Base-by-base conservation (phyloP, 2,113 vertebrate genomes). In the Orthochromis indermauri region DNA sequence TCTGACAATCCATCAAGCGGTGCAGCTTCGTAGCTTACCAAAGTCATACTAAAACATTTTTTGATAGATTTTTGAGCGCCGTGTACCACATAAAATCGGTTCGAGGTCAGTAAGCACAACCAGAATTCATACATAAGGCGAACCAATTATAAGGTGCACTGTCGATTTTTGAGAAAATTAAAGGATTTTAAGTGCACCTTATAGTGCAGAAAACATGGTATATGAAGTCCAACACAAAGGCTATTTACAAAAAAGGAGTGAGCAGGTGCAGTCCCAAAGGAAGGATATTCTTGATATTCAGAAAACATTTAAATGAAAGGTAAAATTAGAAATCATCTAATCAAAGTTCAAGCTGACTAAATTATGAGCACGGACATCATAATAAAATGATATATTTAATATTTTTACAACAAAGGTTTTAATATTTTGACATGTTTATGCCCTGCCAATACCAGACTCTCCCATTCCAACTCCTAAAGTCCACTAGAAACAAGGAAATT, bases 21-120 rank as follows among this genome's bases (percentile, higher is more conserved):
- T 28, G 55, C 1, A 0, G 54, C 54, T 57, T 57, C 0, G 1
- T 14, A 57, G 54, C 12, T 55, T 26, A 57, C 0, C 54, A 57
- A 28, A 57, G 24, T 28, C 24, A 0, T 10, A 31, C 14, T 31
- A 59, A 4, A 59, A 59, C 55, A 6, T 2, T 57, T 57, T 54
- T 7, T 59, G 8, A 17, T 10, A 59, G 55, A 31, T 31, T 59
- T 59, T 6, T 59, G 55, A 59, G 26, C 0, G 2, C 26, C 0
- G 5, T 31, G 57, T 59, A 28, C 0, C 4, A 16, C 26, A 31
- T 17, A 61, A 31, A 17, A 61, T 17, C 0, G 14, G 5, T 59
- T 59, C 14, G 1, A 31, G 55, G 8, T 59, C 57, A 59, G 57
- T 61, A 31, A 61, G 57, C 57, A 4, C 3, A 61, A 61, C 26